phyloP scores from a whole-genome alignment of 1,140 invertebrate species.

The Trachelipus rathkii region DNA sequence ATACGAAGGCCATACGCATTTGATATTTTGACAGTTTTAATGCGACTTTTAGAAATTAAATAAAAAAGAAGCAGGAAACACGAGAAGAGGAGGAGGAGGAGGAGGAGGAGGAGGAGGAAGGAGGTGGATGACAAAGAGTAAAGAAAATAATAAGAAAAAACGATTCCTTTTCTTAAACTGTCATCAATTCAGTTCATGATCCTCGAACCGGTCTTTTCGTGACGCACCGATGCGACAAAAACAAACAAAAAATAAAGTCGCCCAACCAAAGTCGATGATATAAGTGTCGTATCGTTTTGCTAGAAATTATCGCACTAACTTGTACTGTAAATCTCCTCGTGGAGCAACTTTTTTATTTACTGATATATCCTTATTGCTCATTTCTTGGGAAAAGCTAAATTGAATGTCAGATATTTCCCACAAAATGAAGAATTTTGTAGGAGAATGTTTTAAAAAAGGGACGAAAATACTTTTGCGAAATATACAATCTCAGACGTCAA shows the following conservation, averaged over 20 bases:
- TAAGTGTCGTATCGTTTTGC: slow-evolving; percentile 5
- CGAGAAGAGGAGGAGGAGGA: not conserved
- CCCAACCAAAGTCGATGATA: not conserved
- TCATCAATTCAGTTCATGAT: slow-evolving; percentile 7
- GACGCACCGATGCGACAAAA: not conserved
- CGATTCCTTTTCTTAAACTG: slow-evolving; percentile 7
- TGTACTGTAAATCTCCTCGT: not conserved
- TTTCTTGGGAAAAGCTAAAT: not conserved
- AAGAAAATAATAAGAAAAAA: slow-evolving; percentile 1
- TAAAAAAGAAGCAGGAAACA: slow-evolving; percentile 3
- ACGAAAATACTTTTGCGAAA: not conserved
- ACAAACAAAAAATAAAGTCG: not conserved
- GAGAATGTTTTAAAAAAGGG: no score
- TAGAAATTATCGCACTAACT: slow-evolving; percentile 5
- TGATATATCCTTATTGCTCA: slow-evolving; percentile 10
- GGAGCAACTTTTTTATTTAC: slow-evolving; percentile 1
- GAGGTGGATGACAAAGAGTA: not conserved
- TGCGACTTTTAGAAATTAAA: slow-evolving; percentile 28
- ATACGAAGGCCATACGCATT: slow-evolving; percentile 30
- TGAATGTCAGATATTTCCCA: slow-evolving; percentile 9
- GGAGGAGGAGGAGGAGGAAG: not conserved
- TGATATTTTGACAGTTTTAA: slow-evolving; percentile 32
- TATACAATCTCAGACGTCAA: not conserved
- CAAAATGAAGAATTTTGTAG: not conserved
- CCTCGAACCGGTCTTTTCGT: not conserved